These are phyloP conservation scores for Plagodis pulveraria DNA, from an alignment of 2,888 invertebrate species.

Conservation along the genomic window DNA sequence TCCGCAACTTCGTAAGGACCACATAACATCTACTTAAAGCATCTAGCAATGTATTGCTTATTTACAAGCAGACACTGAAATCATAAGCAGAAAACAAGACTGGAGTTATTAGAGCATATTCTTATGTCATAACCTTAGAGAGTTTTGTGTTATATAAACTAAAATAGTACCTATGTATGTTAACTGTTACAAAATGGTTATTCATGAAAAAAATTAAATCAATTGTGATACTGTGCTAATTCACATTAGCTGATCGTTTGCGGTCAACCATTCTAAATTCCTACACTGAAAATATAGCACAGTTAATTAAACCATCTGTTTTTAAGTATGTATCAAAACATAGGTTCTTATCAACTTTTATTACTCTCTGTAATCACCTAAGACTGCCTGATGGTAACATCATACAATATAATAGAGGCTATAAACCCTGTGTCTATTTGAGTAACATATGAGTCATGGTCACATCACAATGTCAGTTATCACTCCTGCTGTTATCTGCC, in stretches of 20 bases:
- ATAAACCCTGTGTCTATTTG: slow-evolving; percentile 5
- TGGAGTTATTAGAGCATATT: slow-evolving; percentile 2
- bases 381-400: no score
- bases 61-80: no score
- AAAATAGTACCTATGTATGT: neutral
- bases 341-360: no score
- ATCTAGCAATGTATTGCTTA: no score
- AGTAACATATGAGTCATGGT: slow-evolving; percentile 17
- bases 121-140: slow-evolving; percentile 3
- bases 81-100: neutral
- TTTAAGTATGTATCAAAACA: no score
- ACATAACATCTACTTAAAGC: neutral
- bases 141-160: slow-evolving; percentile 6
- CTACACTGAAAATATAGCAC: no score
- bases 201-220: no score
- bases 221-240: no score
- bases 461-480: slow-evolving; percentile 14
- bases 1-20: slow-evolving; percentile 92
- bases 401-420: neutral
- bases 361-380: no score
- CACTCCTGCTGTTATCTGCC: slow-evolving; percentile 32
- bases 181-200: neutral
- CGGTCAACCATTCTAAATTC: no score
- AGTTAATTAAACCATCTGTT: no score
- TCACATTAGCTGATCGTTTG: no score